Percentiles rank a stretch among this genome's conserved stretches.
These are phyloP conservation scores for Petrolisthes manimaculis DNA, from an alignment of 2,888 invertebrate genomes.

Conservation along the genomic window DNA sequence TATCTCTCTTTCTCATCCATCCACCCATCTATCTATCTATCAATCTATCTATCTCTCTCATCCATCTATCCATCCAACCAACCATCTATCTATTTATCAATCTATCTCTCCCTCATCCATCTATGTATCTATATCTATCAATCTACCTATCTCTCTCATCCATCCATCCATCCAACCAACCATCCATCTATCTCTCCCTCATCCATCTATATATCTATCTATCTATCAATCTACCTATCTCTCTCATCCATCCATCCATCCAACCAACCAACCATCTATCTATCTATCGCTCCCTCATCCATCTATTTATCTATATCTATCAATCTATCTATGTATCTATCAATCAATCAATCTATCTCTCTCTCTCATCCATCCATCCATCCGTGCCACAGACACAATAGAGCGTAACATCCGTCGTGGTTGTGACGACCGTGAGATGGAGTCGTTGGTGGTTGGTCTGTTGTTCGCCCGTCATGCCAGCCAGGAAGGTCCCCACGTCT, in stretches of 20 bases:
- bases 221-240: slow-evolving; percentile 14
- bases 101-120: too few relatives aligned
- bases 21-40: too few relatives aligned
- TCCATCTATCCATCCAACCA: too few relatives aligned
- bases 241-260: slow-evolving; percentile 21
- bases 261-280: not conserved
- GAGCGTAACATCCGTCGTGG: slow-evolving; percentile 41
- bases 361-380: not conserved
- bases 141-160: not conserved
- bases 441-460: slow-evolving; percentile 46
- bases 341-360: not conserved
- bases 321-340: not conserved
- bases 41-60: too few relatives aligned
- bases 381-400: slow-evolving; percentile 21
- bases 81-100: too few relatives aligned
- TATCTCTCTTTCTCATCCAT: too few relatives aligned
- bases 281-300: not conserved
- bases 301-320: too few relatives aligned
- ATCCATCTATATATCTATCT: not conserved
- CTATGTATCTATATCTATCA: not conserved
- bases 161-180: not conserved
- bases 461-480: slow-evolving; percentile 52
- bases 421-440: slow-evolving; percentile 47
- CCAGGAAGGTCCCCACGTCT: slow-evolving; percentile 53
- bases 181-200: slow-evolving; percentile 18